These are phyloP conservation scores for Pachycephala philippinensis DNA, from an alignment of 2,113 vertebrate genomes.

Conservation along the genomic window DNA sequence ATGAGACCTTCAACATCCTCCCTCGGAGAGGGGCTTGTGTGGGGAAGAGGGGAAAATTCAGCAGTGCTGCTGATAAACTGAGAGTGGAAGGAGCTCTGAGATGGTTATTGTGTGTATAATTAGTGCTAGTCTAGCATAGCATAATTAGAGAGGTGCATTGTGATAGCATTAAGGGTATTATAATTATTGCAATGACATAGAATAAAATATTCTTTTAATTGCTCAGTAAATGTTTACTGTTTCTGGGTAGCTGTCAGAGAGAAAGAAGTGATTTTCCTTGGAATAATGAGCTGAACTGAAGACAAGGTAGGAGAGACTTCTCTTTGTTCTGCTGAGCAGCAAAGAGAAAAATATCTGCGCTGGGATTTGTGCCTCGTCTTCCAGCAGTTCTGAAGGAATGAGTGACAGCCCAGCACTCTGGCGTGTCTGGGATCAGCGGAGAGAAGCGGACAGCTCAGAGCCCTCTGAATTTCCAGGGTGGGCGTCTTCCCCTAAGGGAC, in stretches of 20 bases:
- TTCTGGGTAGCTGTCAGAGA: constrained; percentile 44
- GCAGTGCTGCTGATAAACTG: neutral
- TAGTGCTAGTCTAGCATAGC: constrained; percentile 26
- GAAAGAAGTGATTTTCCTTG: constrained; percentile 4
- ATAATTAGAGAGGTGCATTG: constrained; percentile 44
- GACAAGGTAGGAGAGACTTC: constrained; percentile 34
- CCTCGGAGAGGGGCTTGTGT: neutral
- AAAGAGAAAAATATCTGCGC: neutral
- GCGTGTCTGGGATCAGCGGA: rapidly evolving
- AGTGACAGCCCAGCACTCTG: neutral
- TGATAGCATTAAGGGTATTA: constrained; percentile 25
- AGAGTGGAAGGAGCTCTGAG: neutral
- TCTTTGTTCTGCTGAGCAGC: constrained; percentile 49
- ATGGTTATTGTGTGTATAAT: constrained; percentile 48
- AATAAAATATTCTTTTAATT: constrained; percentile 56
- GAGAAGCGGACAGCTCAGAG: neutral
- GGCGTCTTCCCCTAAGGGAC: neutral
- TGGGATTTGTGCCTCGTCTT: neutral
- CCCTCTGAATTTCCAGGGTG: neutral
- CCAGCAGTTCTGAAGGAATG: neutral
- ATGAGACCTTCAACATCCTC: neutral
- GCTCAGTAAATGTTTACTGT: constrained; percentile 54
- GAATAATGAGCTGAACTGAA: constrained; percentile 16
- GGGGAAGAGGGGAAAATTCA: neutral
- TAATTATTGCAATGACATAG: constrained; percentile 44